A percentile compares a stretch with the other conserved stretches of the same genome.
These are phyloP conservation scores for Nycticorax nycticorax DNA, from an alignment of 2,113 vertebrate genomes.

Conservation along the genomic window DNA sequence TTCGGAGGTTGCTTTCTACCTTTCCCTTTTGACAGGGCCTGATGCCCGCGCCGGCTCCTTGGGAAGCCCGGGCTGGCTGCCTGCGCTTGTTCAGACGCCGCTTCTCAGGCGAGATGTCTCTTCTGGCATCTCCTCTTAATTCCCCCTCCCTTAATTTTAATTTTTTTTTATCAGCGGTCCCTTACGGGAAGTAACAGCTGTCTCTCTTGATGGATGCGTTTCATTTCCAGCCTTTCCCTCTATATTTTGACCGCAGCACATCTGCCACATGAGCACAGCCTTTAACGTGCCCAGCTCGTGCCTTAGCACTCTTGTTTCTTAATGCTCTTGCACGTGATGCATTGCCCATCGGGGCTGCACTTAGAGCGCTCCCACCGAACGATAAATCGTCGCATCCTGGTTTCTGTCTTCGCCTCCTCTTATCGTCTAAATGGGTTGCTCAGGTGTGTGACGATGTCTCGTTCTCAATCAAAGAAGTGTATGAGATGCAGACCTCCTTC, in stretches of 20 bases:
- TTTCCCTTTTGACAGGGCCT: background rate
- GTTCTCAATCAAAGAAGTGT: background rate
- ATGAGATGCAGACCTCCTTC: background rate
- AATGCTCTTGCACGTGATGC: background rate
- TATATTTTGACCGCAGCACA: background rate
- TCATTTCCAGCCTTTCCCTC: background rate
- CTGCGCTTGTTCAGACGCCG: accelerated
- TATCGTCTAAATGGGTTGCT: background rate
- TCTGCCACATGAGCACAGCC: background rate
- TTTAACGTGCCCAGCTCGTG: background rate
- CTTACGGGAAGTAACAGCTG: background rate
- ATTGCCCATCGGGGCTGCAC: accelerated
- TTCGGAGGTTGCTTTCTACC: background rate
- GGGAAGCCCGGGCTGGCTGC: background rate
- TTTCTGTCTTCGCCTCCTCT: background rate
- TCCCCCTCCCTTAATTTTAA: background rate
- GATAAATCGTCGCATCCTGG: background rate
- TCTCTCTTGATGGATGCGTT: background rate
- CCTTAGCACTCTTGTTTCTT: background rate
- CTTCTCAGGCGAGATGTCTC: background rate
- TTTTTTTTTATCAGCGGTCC: background rate
- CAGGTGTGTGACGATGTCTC: background rate
- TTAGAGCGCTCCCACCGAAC: background rate
- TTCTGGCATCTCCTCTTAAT: background rate
- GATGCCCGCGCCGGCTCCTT: accelerated